Base-by-base conservation (phyloP, 1,140 invertebrate genomes). In the Calosoma granatense region DNA sequence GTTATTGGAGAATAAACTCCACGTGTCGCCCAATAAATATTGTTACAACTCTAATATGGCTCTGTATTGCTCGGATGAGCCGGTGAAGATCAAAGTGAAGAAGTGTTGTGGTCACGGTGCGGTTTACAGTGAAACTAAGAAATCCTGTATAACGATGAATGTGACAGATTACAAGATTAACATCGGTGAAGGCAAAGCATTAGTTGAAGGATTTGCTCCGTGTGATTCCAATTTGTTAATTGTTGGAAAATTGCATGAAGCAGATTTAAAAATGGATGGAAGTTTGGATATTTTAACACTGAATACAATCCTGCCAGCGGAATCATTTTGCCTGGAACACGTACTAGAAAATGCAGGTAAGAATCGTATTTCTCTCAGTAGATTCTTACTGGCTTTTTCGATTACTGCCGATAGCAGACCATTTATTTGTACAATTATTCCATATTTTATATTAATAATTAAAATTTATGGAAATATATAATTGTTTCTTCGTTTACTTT, bases 321-420 rank as follows among this genome's bases (percentile, higher is more conserved):
- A 69, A 56, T 75, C 76, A 55, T 86, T 79, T 70, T 87, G 85
- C 67, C 70, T 85, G 56, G 85, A 86, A 64, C 72, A 72, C 47
- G 69, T 81, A 15, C 63, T 74, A 43, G 77, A 79, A 63, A 63
- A 72, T 36, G 70, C 76, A 1, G 74, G 76, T 58, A 67, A 68
- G 54, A n/a, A n/a, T n/a, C n/a, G n/a, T n/a, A n/a, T n/a, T n/a
- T n/a, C n/a, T n/a, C n/a, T n/a, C n/a, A n/a, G n/a, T n/a, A n/a
- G n/a, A n/a, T n/a, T n/a, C n/a, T n/a, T n/a, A n/a, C n/a, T n/a
- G n/a, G n/a, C n/a, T n/a, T n/a, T n/a, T n/a, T n/a, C n/a, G n/a
- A n/a, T n/a, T n/a, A n/a, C n/a, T n/a, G n/a, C n/a, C n/a, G n/a
- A n/a, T n/a, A n/a, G n/a, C n/a, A n/a, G n/a, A n/a, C n/a, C n/a